Evolutionary conservation across 1,140 invertebrate genomes (phyloP).

Genomic region (Bombus sylvicola): DNA sequence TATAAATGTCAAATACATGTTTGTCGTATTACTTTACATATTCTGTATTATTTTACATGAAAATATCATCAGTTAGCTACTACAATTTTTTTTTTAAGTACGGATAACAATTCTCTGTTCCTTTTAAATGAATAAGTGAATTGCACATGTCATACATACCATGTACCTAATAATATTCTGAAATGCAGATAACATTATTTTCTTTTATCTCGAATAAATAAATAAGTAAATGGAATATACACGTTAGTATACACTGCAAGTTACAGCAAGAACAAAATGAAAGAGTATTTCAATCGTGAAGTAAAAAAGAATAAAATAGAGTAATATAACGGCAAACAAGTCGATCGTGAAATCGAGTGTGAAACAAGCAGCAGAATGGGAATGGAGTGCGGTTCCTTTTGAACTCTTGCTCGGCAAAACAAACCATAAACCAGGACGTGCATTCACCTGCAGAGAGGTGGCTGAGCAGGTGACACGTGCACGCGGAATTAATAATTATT

Average conservation of each 20-base stretch:
- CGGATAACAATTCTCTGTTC: no score
- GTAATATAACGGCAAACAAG: constrained; percentile 52
- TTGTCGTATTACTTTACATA: no score
- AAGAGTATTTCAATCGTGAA: background rate
- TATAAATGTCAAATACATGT: background rate
- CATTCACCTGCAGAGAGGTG: constrained; percentile 39
- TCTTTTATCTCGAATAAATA: background rate
- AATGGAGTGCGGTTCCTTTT: constrained; percentile 45
- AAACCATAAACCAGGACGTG: constrained; percentile 43
- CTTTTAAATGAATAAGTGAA: no score
- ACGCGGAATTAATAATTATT: constrained; percentile 53
- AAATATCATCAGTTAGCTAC: background rate
- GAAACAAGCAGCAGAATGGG: constrained; percentile 62
- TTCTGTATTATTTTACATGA: background rate
- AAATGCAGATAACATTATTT: background rate
- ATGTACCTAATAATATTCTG: background rate
- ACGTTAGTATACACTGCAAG: background rate
- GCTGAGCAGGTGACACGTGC: constrained; percentile 47
- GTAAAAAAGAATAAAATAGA: background rate
- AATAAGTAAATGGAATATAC: background rate
- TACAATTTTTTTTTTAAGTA: no score
- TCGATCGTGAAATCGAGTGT: constrained; percentile 67
- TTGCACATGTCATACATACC: background rate
- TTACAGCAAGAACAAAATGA: background rate
- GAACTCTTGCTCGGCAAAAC: constrained; percentile 43